Evolutionary conservation across 2,888 invertebrate species (phyloP).

Genomic region (Pristionchus maxplancki): DNA sequence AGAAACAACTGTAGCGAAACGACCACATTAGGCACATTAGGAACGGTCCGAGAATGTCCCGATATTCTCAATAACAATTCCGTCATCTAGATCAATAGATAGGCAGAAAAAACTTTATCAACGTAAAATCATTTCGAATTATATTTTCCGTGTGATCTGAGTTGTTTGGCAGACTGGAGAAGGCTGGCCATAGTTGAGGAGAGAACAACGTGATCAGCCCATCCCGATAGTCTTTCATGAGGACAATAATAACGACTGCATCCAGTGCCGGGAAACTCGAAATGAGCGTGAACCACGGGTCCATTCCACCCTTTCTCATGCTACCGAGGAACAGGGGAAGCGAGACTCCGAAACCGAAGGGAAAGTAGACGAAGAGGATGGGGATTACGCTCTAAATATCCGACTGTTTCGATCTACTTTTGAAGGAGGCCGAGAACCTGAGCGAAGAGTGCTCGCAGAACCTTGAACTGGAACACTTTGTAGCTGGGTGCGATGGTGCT

Average conservation of each 20-base stretch:
- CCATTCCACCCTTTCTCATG: not conserved
- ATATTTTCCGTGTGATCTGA: not conserved
- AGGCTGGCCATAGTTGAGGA: no score
- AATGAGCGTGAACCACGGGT: not conserved
- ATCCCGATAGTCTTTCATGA: constrained; percentile 13
- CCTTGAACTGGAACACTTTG: not conserved
- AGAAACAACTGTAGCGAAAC: no score
- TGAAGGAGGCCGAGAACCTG: not conserved
- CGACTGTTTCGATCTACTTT: not conserved
- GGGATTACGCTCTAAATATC: not conserved
- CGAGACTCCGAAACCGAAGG: not conserved
- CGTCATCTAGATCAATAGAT: no score
- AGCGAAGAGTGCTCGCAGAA: not conserved
- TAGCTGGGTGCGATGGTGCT: not conserved
- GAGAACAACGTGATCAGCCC: not conserved
- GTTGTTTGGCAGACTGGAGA: not conserved
- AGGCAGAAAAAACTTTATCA: not conserved
- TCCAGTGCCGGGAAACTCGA: constrained; percentile 3
- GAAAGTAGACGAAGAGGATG: not conserved
- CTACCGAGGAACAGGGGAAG: not conserved
- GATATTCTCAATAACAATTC: no score
- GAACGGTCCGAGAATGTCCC: no score
- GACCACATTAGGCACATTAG: no score
- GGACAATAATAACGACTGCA: not conserved
- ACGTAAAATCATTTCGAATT: not conserved